These are phyloP conservation scores for Aleiodes testaceus DNA, from an alignment of 2,888 invertebrate genomes.

Conservation along the genomic window DNA sequence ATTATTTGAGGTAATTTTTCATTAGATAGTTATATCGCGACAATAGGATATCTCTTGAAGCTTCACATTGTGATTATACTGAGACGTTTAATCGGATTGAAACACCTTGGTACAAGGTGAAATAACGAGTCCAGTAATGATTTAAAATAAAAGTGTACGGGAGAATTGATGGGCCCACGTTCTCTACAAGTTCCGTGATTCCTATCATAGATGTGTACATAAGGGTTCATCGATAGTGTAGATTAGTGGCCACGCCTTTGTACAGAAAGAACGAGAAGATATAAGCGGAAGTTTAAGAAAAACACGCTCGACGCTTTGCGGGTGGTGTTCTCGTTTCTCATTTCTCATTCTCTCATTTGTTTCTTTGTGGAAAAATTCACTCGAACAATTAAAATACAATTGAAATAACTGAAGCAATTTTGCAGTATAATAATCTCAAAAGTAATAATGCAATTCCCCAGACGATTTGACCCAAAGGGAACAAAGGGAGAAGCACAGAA, in stretches of 20 bases:
- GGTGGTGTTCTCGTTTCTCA: slow-evolving; percentile 20
- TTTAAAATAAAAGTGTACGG: background rate
- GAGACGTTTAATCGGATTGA: background rate
- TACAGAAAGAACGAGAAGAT: background rate
- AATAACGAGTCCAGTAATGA: background rate
- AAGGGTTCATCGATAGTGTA: slow-evolving; percentile 40
- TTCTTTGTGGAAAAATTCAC: background rate
- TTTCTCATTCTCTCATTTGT: slow-evolving; percentile 4
- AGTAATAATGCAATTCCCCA: slow-evolving; percentile 1
- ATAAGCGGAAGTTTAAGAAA: slow-evolving; percentile 12
- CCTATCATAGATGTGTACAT: slow-evolving; percentile 34
- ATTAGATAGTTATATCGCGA: background rate
- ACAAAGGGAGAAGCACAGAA: background rate
- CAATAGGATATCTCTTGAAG: background rate
- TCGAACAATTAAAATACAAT: slow-evolving; percentile 33
- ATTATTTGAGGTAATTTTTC: too few species aligned
- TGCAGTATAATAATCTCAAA: background rate
- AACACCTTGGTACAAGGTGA: background rate
- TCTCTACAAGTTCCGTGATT: slow-evolving; percentile 43
- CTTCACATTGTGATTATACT: background rate
- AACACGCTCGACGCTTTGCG: slow-evolving; percentile 8
- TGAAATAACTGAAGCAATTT: slow-evolving; percentile 5
- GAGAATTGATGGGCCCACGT: slow-evolving; percentile 16
- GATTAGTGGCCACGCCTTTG: slow-evolving; percentile 45
- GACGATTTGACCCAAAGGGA: background rate